Base-by-base conservation (phyloP, 2,113 vertebrate genomes). In the Camarhynchus parvulus region DNA sequence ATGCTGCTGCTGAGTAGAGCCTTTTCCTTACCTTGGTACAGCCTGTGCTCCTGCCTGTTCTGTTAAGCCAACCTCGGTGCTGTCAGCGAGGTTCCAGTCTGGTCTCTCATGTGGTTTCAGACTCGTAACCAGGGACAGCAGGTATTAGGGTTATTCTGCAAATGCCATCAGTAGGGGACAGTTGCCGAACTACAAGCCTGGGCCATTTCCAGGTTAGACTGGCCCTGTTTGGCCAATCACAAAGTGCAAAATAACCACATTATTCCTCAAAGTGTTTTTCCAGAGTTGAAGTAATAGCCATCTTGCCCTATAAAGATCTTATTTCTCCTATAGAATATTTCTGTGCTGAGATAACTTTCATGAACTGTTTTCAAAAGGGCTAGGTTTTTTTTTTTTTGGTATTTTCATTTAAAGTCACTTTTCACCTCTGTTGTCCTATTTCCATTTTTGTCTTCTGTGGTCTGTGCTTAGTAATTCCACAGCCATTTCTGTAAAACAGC, bases 281-380 rank as follows among this genome's bases (percentile, higher is more conserved):
- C 96, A 96, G 94, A 95, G 79, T 44, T 70, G 75, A 86, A 95
- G 55, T 83, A 83, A 92, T 56, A 83, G 67, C 27, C 86, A 74
- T 94, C 85, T 94, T 91, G 59, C 85, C 78, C 76, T 91, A 78
- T 92, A 97, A 97, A 97, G 82, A 83, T 93, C 85, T 77, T 64
- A 63, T 96, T 96, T 95, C 91, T 90, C 56, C 88, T 96, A 93
- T 95, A 92, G 95, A 96, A 94, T 96, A 83, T 73, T 97, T 95
- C 63, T 90, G 31, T 81, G 84, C 85, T 96, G 90, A 96, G 85
- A 95, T 93, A 96, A 94, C 87, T 90, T 92, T 83, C 84, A 83
- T 70, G 67, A 92, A 67, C 82, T 61, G 7, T 68, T 94, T 95
- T 85, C 31, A 63, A 42, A 92, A 83, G 76, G 33, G 28, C 25